Conservation (phyloP, 2,797 vertebrate genomes). For the Gallinago nigripennis region DNA sequence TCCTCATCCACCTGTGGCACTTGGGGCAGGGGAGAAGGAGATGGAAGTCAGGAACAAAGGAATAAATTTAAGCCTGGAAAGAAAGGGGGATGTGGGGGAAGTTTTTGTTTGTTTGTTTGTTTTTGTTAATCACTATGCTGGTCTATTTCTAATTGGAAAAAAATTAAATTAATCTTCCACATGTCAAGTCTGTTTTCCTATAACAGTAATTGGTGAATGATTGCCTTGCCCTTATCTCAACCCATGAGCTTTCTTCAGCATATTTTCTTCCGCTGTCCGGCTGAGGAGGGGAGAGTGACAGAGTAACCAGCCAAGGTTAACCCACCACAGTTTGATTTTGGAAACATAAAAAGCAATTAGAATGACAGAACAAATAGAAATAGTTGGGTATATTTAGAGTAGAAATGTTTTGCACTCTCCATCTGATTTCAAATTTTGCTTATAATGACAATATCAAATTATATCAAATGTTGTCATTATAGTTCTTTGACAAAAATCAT, state of each 20-base stretch:
- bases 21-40: background rate
- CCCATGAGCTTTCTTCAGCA: background rate
- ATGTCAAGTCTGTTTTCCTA: background rate
- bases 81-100: background rate
- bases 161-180: background rate
- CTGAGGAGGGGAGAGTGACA: background rate
- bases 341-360: background rate
- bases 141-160: background rate
- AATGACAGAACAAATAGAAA: background rate
- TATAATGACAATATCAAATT: background rate
- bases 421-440: background rate
- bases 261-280: background rate
- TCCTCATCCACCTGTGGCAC: background rate
- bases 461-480: background rate
- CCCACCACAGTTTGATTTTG: background rate
- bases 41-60: background rate
- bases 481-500: background rate
- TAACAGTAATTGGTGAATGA: background rate
- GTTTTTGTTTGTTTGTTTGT: background rate
- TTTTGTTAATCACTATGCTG: background rate
- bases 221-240: background rate
- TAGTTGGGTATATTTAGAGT: background rate
- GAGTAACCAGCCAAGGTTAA: background rate
- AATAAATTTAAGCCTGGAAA: background rate
- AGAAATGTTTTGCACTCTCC: background rate